A percentile compares a stretch with the other conserved stretches of the same genome.
These are phyloP conservation scores for Bryconaethiops microstoma DNA, from an alignment of 2,797 vertebrate genomes.

Conservation along the genomic window DNA sequence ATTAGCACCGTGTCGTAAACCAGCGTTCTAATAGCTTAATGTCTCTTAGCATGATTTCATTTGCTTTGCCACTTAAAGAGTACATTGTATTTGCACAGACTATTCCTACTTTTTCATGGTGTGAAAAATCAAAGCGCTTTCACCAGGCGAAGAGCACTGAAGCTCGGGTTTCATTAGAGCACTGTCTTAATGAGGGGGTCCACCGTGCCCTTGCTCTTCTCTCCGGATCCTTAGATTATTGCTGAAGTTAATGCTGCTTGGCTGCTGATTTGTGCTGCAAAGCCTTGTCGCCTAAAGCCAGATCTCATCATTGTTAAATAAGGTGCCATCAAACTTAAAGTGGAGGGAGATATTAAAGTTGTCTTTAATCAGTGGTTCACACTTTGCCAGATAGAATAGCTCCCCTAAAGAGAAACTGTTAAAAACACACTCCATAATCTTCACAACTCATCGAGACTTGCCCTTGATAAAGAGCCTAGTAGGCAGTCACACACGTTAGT, in stretches of 20 bases:
- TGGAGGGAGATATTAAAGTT: slow-evolving; percentile 63
- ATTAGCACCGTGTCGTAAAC: slow-evolving; percentile 32
- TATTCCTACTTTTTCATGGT: not conserved
- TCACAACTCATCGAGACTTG: slow-evolving; percentile 22
- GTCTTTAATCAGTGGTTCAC: slow-evolving; percentile 62
- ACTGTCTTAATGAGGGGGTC: slow-evolving; percentile 67
- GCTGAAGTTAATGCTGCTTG: slow-evolving; percentile 63
- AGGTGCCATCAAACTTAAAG: slow-evolving; percentile 47
- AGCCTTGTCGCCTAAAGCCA: slow-evolving; percentile 55
- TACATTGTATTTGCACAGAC: not conserved
- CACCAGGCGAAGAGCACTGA: slow-evolving; percentile 13
- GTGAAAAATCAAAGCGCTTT: not conserved
- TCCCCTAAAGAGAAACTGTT: slow-evolving; percentile 26
- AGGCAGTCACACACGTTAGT: slow-evolving; percentile 16
- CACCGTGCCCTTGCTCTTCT: slow-evolving; percentile 63
- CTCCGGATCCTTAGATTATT: slow-evolving; percentile 58
- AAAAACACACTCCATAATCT: slow-evolving; percentile 14
- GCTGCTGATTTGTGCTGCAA: slow-evolving; percentile 49
- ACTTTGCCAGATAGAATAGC: slow-evolving; percentile 52
- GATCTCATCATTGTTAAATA: slow-evolving; percentile 62
- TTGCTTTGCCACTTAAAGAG: not conserved
- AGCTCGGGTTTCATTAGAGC: slow-evolving; percentile 63
- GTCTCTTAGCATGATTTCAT: not conserved
- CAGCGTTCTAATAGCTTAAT: not conserved
- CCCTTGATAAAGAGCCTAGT: not conserved